Evolutionary conservation across 2,797 vertebrate species (phyloP), one percentile per base, ranked within the genome.

Genomic region (Falco novaeseelandiae): DNA sequence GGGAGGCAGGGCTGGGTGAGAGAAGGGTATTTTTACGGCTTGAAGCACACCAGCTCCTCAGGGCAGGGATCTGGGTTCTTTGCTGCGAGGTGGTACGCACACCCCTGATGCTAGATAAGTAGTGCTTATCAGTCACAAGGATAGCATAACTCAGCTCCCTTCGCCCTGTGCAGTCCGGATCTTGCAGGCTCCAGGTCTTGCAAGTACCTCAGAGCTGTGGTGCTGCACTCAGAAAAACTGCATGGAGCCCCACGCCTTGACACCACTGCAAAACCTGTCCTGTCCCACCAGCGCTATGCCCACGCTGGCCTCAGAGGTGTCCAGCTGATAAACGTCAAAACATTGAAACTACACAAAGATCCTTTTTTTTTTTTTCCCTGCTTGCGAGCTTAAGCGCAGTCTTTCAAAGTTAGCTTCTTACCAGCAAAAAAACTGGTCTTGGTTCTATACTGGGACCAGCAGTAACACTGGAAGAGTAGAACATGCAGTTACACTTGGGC

Each of bases 221-320:
- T 11, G 9, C 27, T 49, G 10, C 0, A 4, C 4, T 57, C 29
- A 40, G 51, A 38, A 66, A 78, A 73, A 19, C 7, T 2, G 5
- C 26, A 9, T 0, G 0, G 11, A 36, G 0, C 6, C 13, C 6
- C 19, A 5, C 4, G 11, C 29, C 38, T 26, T 44, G 4, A 67
- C 8, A 22, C 40, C 10, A 6, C 16, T 58, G 42, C 46, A 30
- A 26, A 65, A 22, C 18, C 59, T 57, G 34, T 12, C 40, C 55
- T 16, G 12, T 12, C n/a, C 19, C 4, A 8, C 29, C 46, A 71
- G 12, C 34, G 8, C 42, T 2, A 0, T 0, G 6, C 17, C 2
- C 15, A 51, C 8, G 0, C 32, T 48, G 70, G 44, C 16, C 34
- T 51, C 32, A 23, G 18, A 48, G 3, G 5, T 4, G 2, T 15